Evolutionary conservation across 1,140 invertebrate species (phyloP), one percentile per base, ranked within the genome.

Genomic region (Drosophila auraria): DNA sequence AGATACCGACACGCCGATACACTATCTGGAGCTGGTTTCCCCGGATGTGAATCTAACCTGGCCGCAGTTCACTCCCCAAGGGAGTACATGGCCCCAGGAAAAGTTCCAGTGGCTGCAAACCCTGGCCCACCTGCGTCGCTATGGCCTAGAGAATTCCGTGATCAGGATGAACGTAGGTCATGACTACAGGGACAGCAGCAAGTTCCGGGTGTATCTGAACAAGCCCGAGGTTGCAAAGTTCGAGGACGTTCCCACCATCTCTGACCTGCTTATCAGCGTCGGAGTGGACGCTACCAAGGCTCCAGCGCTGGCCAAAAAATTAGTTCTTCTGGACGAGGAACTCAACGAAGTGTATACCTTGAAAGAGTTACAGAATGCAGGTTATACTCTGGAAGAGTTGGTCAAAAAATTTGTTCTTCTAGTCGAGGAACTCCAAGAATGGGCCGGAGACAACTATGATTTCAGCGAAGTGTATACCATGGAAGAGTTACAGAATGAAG

Each of bases 81-180:
- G 14, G 6, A 30, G 7, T 58, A 5, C n/a, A n/a, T n/a, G n/a
- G n/a, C n/a, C n/a, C n/a, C n/a, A n/a, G n/a, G n/a, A n/a, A n/a
- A n/a, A n/a, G 17, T 65, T 65, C 14, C 20, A 65, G 20, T 65
- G 62, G 62, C 14, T 65, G 15, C 25, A 36, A 15, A 59, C 62
- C 4, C n/a, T 44, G 9, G 62, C 62, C 12, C 36, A 23, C 0
- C 27, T 65, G 14, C 40, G 53, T 11, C 53, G 40, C 33, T 54
- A 38, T 38, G 53, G 53, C 0, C 33, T 36, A 33, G 53, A 54
- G 3, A 54, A 54, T 15, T 36, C 12, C 17, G 14, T 54, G 7
- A 54, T 54, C 33, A 15, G 53, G 7, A 38, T 54, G 33, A 20
- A 36, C 1, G 17, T 54, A 9, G 0, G 1, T 0, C 5, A 30